A percentile compares a stretch with the other conserved stretches of the same genome.
phyloP scores from a whole-genome alignment of 2,888 invertebrate species.

The Camponotus fellah region DNA sequence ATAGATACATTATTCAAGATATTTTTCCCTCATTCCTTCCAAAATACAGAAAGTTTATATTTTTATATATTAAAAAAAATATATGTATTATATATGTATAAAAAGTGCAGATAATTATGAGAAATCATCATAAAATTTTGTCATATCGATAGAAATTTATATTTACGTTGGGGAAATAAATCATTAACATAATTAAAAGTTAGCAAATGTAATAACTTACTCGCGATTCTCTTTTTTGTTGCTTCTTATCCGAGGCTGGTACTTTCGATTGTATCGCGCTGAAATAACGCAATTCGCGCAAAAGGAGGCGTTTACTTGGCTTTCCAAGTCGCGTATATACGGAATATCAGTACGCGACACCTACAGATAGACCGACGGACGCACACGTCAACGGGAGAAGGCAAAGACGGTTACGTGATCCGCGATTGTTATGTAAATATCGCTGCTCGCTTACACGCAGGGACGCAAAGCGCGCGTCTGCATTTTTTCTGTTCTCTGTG shows the following conservation, averaged over 20 bases:
- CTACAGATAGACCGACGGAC: slow-evolving; percentile 72
- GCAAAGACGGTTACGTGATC: slow-evolving; percentile 83
- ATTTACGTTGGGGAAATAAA: background rate
- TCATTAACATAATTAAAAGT: background rate
- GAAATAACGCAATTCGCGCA: slow-evolving; percentile 52
- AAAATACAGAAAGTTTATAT: background rate
- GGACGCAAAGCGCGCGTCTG: slow-evolving; percentile 55
- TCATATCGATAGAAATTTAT: background rate
- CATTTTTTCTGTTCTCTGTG: slow-evolving; percentile 38
- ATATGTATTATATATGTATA: background rate
- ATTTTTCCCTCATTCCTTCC: background rate
- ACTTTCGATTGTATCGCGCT: slow-evolving; percentile 59
- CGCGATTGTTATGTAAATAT: slow-evolving; percentile 84
- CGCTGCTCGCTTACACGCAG: slow-evolving; percentile 77
- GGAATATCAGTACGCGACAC: slow-evolving; percentile 70
- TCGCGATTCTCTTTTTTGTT: slow-evolving; percentile 3
- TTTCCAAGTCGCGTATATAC: slow-evolving; percentile 75
- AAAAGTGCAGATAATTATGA: background rate
- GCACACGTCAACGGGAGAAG: slow-evolving; percentile 70
- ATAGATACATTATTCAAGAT: background rate
- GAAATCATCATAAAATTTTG: background rate
- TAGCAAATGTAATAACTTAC: background rate
- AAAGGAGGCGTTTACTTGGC: slow-evolving; percentile 70
- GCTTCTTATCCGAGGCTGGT: background rate
- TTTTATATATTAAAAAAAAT: background rate